Conservation (phyloP, 1,140 invertebrate species). For the Heliconius hermathena region DNA sequence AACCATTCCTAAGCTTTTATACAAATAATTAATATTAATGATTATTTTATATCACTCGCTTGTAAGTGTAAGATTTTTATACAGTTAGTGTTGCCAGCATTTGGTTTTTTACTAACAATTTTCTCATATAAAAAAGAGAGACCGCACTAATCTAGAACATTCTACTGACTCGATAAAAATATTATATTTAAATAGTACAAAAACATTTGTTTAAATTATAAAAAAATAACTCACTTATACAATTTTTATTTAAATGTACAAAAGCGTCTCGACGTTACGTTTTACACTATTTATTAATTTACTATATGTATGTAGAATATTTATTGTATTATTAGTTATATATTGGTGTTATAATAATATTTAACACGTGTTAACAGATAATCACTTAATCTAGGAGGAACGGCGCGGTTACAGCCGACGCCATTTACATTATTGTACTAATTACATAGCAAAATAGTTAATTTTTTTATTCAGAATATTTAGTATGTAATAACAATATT, state of each 20-base stretch:
- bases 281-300: not conserved
- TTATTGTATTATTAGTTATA: not conserved
- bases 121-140: conserved; percentile 12
- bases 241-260: not conserved
- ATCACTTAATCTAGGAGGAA: conserved; percentile 31
- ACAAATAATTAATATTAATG: not conserved
- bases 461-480: too few relatives aligned
- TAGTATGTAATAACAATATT: too few relatives aligned
- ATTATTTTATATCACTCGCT: not conserved
- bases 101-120: not conserved
- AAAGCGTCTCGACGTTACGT: not conserved
- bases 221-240: conserved; percentile 3
- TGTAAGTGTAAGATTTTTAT: not conserved
- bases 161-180: conserved; percentile 7
- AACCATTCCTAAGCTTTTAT: not conserved
- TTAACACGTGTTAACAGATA: conserved; percentile 19
- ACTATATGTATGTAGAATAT: not conserved
- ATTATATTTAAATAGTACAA: conserved; percentile 6
- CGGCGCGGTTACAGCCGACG: conserved; percentile 22
- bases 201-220: conserved; percentile 7
- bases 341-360: conserved; percentile 25
- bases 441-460: not conserved
- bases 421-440: not conserved
- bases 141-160: conserved; percentile 1
- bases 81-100: not conserved